A percentile compares a stretch with the other conserved stretches of the same genome.
Conservation (phyloP, 2,113 vertebrate species). For the Ceyx margarethae region DNA sequence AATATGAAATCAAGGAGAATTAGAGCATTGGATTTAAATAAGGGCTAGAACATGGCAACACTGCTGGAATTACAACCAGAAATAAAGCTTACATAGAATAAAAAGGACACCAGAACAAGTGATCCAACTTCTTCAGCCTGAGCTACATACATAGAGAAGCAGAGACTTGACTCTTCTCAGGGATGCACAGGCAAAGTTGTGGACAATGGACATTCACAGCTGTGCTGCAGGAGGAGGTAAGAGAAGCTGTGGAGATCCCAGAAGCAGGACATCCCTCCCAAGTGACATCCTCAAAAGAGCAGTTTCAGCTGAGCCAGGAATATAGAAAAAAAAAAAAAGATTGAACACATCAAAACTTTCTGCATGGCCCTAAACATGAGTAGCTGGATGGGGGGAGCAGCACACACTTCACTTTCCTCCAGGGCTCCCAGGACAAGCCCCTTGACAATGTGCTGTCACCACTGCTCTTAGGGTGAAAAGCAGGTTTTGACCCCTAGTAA, state of each 20-base stretch:
- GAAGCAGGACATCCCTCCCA: neutral
- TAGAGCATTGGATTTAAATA: neutral
- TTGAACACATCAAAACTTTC: neutral
- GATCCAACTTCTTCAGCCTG: neutral
- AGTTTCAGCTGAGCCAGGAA: neutral
- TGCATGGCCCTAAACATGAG: neutral
- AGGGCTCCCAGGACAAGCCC: neutral
- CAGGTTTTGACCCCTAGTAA: neutral
- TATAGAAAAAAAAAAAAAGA: neutral
- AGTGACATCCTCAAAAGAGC: neutral
- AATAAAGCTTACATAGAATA: neutral
- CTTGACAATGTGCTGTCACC: neutral
- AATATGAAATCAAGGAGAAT: neutral
- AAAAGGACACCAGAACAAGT: neutral
- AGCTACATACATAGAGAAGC: neutral
- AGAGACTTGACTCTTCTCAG: neutral
- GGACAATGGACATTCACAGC: neutral
- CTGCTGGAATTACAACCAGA: neutral
- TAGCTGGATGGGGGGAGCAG: neutral
- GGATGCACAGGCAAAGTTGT: neutral
- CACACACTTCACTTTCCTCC: rapidly evolving
- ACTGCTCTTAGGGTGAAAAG: neutral
- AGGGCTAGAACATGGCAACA: neutral
- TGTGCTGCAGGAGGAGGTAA: neutral
- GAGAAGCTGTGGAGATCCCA: neutral